Conservation (phyloP, 2,888 invertebrate species). For the Melanostoma scalare region DNA sequence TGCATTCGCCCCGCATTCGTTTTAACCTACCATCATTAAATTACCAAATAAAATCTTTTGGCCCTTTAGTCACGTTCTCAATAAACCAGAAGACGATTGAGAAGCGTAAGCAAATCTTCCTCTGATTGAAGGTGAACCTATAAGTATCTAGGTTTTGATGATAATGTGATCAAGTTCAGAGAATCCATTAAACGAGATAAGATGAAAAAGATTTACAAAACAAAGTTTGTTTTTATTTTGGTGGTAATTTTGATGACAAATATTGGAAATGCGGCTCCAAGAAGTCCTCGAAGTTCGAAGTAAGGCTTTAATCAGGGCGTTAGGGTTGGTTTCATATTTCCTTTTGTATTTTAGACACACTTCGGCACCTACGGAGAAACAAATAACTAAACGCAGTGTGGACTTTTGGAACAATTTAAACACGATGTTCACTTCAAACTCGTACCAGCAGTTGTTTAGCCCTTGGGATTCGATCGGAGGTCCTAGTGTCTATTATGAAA, state of each 20-base stretch:
- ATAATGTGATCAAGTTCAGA: conserved; percentile 14
- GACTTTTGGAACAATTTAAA: conserved; percentile 31
- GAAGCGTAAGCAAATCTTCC: conserved; percentile 2
- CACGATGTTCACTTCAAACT: conserved; percentile 35
- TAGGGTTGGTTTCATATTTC: not conserved
- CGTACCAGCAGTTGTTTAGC: not conserved
- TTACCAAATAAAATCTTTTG: conserved; percentile 25
- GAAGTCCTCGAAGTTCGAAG: not conserved
- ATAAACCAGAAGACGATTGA: conserved; percentile 42
- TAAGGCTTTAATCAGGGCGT: conserved; percentile 11
- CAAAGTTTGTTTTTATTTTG: conserved; percentile 14
- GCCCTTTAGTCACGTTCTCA: conserved; percentile 47
- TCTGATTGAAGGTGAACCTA: conserved; percentile 14
- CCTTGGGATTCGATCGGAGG: conserved; percentile 2
- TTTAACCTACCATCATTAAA: conserved; percentile 4
- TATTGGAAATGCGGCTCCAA: conserved; percentile 19
- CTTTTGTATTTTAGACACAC: not conserved
- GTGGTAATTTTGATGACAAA: conserved; percentile 5
- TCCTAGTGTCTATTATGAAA: not conserved
- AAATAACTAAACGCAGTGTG: conserved; percentile 25
- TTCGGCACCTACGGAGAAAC: not conserved
- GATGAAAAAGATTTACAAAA: conserved; percentile 31
- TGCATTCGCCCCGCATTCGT: no score
- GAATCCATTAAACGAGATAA: conserved; percentile 8
- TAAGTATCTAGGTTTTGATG: conserved; percentile 38